Evolutionary conservation across 2,113 vertebrate genomes (phyloP).

Genomic region (Bos javanicus): DNA sequence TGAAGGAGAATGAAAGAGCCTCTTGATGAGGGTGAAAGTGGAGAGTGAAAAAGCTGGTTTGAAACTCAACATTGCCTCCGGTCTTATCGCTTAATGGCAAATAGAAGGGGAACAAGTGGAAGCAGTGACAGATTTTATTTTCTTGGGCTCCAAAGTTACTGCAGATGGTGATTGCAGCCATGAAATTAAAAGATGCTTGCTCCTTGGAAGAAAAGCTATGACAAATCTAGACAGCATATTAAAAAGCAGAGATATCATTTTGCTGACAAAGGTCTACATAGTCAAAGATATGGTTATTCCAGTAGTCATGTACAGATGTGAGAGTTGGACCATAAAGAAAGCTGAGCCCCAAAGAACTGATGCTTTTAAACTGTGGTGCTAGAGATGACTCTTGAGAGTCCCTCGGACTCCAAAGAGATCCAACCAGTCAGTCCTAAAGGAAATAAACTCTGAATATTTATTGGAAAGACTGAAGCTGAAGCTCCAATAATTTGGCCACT

Average conservation of each 20-base stretch:
- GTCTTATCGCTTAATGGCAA: neutral
- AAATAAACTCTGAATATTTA: neutral
- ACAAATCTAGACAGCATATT: neutral
- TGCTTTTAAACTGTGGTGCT: neutral
- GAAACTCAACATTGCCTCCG: neutral
- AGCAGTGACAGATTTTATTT: neutral
- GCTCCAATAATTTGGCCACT: neutral
- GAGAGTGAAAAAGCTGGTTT: neutral
- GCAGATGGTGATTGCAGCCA: neutral
- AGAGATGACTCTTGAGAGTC: neutral
- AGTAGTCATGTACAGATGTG: neutral
- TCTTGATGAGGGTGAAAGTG: neutral
- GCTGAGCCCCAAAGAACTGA: neutral
- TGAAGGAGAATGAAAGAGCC: neutral
- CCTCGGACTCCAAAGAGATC: neutral
- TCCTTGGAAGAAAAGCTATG: neutral
- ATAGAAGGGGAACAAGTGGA: neutral
- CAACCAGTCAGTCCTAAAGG: neutral
- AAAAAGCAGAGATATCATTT: neutral
- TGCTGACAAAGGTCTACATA: neutral
- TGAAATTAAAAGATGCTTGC: neutral
- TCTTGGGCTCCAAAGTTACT: neutral
- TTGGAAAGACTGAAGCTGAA: neutral
- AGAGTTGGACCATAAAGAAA: neutral
- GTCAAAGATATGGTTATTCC: neutral